Percentiles rank a stretch among this genome's conserved stretches.
Evolutionary conservation across 2,797 vertebrate genomes (phyloP).

Genomic region (Cryptoprocta ferox): DNA sequence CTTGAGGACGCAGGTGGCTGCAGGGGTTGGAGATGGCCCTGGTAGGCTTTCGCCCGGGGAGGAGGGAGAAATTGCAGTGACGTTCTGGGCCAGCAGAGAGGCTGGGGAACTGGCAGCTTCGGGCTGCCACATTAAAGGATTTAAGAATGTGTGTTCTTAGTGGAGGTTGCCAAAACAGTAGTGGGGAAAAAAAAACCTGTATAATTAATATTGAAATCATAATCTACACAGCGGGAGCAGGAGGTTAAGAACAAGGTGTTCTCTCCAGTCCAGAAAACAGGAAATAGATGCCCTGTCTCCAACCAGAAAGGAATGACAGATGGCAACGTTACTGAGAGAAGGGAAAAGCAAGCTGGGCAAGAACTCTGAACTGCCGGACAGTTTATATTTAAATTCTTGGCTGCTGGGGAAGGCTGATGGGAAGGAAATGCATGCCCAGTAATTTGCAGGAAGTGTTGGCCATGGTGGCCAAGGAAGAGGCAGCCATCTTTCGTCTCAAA

Average conservation of each 20-base stretch:
- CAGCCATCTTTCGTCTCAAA: too few relatives aligned
- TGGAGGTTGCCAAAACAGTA: neutral
- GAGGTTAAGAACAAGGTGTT: conserved; percentile 70
- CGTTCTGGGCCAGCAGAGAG: neutral
- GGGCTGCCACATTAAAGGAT: neutral
- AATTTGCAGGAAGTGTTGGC: neutral
- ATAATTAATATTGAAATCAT: conserved; percentile 61
- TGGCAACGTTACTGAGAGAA: conserved; percentile 61
- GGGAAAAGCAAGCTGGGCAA: conserved; percentile 75
- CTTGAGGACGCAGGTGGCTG: neutral
- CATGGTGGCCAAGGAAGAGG: neutral
- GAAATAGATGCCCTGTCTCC: conserved; percentile 53
- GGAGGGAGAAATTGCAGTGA: neutral
- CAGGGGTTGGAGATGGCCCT: neutral
- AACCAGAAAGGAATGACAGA: conserved; percentile 75
- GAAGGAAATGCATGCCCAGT: neutral
- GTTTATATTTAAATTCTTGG: conserved; percentile 47
- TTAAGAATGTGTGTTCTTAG: neutral
- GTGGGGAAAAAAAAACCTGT: conserved; percentile 36
- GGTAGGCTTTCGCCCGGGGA: neutral
- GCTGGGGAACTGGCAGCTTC: neutral
- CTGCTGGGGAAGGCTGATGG: neutral
- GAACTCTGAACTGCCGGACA: conserved; percentile 66
- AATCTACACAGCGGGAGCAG: conserved; percentile 74
- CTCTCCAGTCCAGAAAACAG: conserved; percentile 52